phyloP scores from a whole-genome alignment of 92 coral and sea anemone species.

The Bergia sp. region DNA sequence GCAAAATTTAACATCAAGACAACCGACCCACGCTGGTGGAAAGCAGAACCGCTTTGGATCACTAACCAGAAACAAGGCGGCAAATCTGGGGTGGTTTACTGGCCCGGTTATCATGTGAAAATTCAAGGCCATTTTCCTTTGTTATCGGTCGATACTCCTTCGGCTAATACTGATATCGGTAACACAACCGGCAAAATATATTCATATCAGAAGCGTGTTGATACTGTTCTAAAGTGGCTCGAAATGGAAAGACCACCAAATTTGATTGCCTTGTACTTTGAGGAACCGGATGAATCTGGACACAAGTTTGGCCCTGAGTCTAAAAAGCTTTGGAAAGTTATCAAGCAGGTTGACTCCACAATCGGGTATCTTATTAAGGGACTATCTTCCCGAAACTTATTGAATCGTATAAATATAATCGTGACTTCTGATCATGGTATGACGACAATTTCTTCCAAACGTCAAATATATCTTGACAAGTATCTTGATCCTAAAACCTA shows the following conservation, averaged over 20 bases:
- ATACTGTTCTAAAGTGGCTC: constrained; percentile 72
- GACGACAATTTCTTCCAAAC: constrained; percentile 73
- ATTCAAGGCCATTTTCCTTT: constrained; percentile 63
- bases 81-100: constrained; percentile 76
- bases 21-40: constrained; percentile 90
- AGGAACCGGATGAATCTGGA: constrained; percentile 82
- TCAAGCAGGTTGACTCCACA: constrained; percentile 66
- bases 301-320: constrained; percentile 76
- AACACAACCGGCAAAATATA: constrained; percentile 71
- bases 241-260: constrained; percentile 74
- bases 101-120: constrained; percentile 89
- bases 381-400: constrained; percentile 41
- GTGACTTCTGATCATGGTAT: constrained; percentile 92
- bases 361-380: constrained; percentile 72
- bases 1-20: constrained; percentile 65
- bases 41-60: constrained; percentile 87
- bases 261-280: constrained; percentile 87
- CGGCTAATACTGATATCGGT: constrained; percentile 62
- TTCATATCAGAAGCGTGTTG: constrained; percentile 68
- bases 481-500: constrained; percentile 64
- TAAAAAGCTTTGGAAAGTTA: constrained; percentile 56
- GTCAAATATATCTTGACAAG: constrained; percentile 63
- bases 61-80: constrained; percentile 88
- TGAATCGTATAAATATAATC: constrained; percentile 78
- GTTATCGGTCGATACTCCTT: constrained; percentile 58